Percentiles rank a stretch among this genome's conserved stretches.
Conservation (phyloP, 2,888 invertebrate genomes). For the Phorcus lineatus region DNA sequence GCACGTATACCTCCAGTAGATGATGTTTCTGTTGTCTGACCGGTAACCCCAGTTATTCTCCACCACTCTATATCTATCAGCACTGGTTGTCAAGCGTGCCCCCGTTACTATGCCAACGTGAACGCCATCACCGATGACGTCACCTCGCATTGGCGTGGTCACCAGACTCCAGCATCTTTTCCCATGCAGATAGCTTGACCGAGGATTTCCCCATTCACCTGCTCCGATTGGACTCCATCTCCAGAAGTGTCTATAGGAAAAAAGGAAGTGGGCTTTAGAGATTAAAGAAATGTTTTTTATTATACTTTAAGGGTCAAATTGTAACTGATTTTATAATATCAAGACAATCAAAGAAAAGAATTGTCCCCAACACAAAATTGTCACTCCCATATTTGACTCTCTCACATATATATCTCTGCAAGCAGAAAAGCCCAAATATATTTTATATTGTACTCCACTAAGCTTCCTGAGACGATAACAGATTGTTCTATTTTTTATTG, state of each 20-base stretch:
- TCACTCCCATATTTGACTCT: too few relatives aligned
- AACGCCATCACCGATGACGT: slow-evolving; percentile 31
- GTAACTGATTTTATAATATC: too few relatives aligned
- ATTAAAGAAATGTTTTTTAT: too few relatives aligned
- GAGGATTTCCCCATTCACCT: slow-evolving; percentile 33
- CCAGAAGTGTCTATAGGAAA: background rate
- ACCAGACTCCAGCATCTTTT: slow-evolving; percentile 18
- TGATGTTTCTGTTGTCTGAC: background rate
- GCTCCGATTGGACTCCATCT: slow-evolving; percentile 34
- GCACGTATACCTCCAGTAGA: slow-evolving; percentile 15
- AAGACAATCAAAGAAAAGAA: too few relatives aligned
- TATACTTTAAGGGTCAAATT: too few relatives aligned
- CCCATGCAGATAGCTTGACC: slow-evolving; percentile 13
- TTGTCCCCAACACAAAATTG: too few relatives aligned
- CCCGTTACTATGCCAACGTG: slow-evolving; percentile 36
- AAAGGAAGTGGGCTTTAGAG: too few relatives aligned
- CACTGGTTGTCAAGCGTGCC: slow-evolving; percentile 26
- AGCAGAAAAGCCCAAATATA: too few relatives aligned
- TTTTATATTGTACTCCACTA: too few relatives aligned
- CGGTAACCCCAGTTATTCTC: slow-evolving; percentile 37
- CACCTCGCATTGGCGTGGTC: background rate
- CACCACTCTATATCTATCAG: slow-evolving; percentile 12
- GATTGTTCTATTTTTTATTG: too few relatives aligned
- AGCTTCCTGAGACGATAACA: too few relatives aligned
- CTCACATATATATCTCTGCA: too few relatives aligned